phyloP scores from a whole-genome alignment of 64 coral and sea anemone species.

The Astreopora myriophthalma region DNA sequence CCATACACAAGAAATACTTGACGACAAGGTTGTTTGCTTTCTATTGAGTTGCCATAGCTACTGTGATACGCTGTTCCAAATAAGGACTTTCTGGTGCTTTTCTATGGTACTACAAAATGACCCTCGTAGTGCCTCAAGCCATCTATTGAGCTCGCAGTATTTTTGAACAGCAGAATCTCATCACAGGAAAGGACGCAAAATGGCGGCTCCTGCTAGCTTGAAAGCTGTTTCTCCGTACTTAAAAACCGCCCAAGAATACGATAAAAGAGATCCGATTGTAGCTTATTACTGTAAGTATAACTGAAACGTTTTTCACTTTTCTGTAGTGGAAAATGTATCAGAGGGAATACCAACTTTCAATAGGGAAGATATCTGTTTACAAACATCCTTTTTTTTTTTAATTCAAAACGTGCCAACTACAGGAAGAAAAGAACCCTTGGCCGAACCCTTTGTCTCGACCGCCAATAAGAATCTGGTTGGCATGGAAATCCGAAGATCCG shows the following conservation, averaged over 20 bases:
- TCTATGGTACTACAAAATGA: neutral
- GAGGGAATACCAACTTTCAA: neutral
- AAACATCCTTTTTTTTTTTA: too few relatives aligned
- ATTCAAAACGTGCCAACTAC: too few relatives aligned
- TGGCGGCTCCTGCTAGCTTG: slow-evolving; percentile 83
- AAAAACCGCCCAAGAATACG: slow-evolving; percentile 91
- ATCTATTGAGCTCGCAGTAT: slow-evolving; percentile 50
- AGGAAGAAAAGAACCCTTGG: too few relatives aligned
- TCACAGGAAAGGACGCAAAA: slow-evolving; percentile 33
- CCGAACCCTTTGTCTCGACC: too few relatives aligned
- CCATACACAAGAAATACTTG: slow-evolving; percentile 15
- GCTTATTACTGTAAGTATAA: slow-evolving; percentile 92
- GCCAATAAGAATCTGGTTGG: too few relatives aligned
- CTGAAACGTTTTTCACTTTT: neutral
- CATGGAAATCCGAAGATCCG: too few relatives aligned
- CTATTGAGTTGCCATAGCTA: neutral
- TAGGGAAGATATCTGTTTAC: too few relatives aligned
- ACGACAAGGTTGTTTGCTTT: slow-evolving; percentile 35
- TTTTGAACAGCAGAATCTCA: neutral
- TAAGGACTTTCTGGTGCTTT: neutral
- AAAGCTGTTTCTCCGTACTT: slow-evolving; percentile 81
- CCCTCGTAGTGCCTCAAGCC: neutral
- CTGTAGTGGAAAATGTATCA: neutral
- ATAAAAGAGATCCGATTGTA: slow-evolving; percentile 92
- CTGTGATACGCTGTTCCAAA: neutral